Evolutionary conservation across 2,113 vertebrate genomes (phyloP).

Genomic region (Esox niger): DNA sequence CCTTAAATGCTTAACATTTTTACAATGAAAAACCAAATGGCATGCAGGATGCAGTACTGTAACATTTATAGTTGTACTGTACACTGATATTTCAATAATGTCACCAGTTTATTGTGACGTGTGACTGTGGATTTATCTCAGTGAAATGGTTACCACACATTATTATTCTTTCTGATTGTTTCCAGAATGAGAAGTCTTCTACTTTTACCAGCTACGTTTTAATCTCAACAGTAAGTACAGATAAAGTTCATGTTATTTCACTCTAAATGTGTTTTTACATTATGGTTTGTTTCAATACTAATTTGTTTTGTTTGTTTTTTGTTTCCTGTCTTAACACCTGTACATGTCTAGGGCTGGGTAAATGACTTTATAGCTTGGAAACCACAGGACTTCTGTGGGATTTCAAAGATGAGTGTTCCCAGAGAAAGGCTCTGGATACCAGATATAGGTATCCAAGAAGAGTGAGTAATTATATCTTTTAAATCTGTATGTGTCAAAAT

Average conservation of each 20-base stretch:
- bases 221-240: slow-evolving; percentile 34
- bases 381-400: slow-evolving; percentile 52
- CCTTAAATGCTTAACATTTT: no score
- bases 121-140: background rate
- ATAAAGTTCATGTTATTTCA: background rate
- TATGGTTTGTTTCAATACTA: background rate
- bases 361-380: slow-evolving; percentile 61
- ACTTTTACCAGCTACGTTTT: slow-evolving; percentile 43
- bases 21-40: no score
- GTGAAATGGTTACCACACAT: background rate
- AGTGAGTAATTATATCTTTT: no score
- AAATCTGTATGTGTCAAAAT: no score
- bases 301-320: background rate
- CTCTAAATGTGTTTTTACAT: background rate
- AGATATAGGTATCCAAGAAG: slow-evolving; percentile 42
- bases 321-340: background rate
- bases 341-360: slow-evolving; percentile 47
- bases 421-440: slow-evolving; percentile 56
- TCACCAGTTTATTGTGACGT: no score
- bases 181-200: slow-evolving; percentile 60
- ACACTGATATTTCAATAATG: no score
- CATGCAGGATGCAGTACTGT: no score
- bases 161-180: slow-evolving; percentile 8
- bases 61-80: no score
- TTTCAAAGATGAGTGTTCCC: slow-evolving; percentile 30